These are phyloP conservation scores for Glaucidium brasilianum DNA, from an alignment of 2,113 vertebrate genomes.

Conservation along the genomic window DNA sequence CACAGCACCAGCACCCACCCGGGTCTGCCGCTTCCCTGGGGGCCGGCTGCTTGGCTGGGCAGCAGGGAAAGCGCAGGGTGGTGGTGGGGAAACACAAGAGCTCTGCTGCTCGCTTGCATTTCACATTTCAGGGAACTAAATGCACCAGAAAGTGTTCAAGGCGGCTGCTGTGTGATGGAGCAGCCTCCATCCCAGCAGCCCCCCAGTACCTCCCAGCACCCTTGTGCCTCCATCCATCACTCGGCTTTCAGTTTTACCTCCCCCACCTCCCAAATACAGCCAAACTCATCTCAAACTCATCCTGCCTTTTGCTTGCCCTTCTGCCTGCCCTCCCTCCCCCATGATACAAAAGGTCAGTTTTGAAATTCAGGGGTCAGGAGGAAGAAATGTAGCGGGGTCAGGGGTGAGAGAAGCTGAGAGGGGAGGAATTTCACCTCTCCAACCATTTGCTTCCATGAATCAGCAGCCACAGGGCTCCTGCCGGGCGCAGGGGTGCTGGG, in stretches of 20 bases:
- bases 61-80: neutral
- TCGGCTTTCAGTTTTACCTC: neutral
- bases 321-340: neutral
- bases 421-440: constrained; percentile 27
- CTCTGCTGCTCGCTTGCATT: neutral
- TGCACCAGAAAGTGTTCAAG: accelerated
- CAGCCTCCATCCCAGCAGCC: neutral
- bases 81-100: neutral
- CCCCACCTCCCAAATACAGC: neutral
- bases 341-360: neutral
- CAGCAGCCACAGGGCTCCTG: neutral
- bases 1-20: accelerated
- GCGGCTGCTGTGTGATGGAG: neutral
- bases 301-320: neutral
- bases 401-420: constrained; percentile 23
- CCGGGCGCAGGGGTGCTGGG: neutral
- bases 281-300: neutral
- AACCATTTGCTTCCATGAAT: neutral
- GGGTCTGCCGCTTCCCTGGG: neutral
- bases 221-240: neutral
- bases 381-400: constrained; percentile 58
- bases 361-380: constrained; percentile 61
- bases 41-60: neutral
- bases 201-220: neutral
- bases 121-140: neutral